phyloP scores from a whole-genome alignment of 2,888 invertebrate species.

The Apamea sordens region DNA sequence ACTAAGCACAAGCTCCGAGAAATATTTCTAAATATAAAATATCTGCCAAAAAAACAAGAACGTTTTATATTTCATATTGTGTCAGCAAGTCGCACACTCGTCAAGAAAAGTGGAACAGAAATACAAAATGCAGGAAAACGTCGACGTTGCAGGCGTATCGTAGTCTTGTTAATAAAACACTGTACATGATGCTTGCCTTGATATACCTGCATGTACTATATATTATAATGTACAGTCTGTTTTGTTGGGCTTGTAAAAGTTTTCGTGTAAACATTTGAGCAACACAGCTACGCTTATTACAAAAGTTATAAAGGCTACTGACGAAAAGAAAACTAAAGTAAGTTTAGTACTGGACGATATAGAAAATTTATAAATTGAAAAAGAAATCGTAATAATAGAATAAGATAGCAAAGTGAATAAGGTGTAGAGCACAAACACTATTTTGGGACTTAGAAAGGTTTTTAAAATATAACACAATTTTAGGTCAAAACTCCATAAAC shows the following conservation, averaged over 20 bases:
- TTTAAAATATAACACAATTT: not conserved
- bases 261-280: conserved; percentile 10
- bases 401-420: not conserved
- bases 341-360: not conserved
- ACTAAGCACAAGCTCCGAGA: not conserved
- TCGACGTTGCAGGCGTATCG: conserved; percentile 9
- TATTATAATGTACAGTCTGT: not conserved
- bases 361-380: not conserved
- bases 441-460: not conserved
- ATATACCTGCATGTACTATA: not conserved
- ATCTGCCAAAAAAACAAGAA: not conserved
- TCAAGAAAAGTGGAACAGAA: conserved; percentile 15
- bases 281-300: not conserved
- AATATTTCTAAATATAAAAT: not conserved
- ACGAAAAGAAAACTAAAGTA: not conserved
- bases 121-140: conserved; percentile 28
- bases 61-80: conserved; percentile 6
- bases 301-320: conserved; percentile 14
- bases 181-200: conserved; percentile 13
- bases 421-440: not conserved
- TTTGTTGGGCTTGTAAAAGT: conserved; percentile 10
- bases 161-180: conserved; percentile 39
- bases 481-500: conserved; percentile 26
- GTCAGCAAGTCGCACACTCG: conserved; percentile 14
- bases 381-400: not conserved